phyloP scores from a whole-genome alignment of 2,888 invertebrate species.

The Thecophora atra region DNA sequence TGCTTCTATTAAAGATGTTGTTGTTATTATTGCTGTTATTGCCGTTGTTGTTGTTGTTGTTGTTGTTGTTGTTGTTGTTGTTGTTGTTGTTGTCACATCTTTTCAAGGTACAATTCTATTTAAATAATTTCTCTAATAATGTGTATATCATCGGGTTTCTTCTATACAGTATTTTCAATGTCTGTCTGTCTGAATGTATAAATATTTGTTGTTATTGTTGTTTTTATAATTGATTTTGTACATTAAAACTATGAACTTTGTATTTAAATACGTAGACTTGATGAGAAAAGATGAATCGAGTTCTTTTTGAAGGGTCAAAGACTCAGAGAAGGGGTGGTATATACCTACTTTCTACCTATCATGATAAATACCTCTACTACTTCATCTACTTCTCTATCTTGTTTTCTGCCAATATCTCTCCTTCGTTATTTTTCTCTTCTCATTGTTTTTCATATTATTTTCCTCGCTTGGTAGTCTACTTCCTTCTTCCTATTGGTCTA shows the following conservation, averaged over 20 bases:
- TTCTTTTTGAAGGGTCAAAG: too few species aligned
- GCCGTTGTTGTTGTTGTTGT: slow-evolving; percentile 48
- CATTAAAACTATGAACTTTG: not conserved
- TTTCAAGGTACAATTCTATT: not conserved
- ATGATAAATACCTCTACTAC: too few species aligned
- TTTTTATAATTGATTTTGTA: slow-evolving; percentile 10
- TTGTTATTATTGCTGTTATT: slow-evolving; percentile 37
- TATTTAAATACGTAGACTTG: too few species aligned
- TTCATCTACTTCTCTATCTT: too few species aligned
- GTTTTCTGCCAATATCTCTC: too few species aligned
- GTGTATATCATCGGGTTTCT: not conserved
- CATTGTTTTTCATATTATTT: too few species aligned
- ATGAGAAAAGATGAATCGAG: too few species aligned
- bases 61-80: not conserved
- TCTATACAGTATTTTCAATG: not conserved
- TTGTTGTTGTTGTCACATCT: not conserved
- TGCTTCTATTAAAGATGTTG: slow-evolving; percentile 34
- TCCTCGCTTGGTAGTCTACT: too few species aligned
- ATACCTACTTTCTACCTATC: too few species aligned
- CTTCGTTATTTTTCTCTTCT: too few species aligned
- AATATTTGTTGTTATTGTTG: slow-evolving; percentile 12
- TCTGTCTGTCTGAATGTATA: not conserved
- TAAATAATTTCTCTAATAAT: not conserved
- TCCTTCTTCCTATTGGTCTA: too few species aligned
- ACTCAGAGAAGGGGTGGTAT: too few species aligned